These are phyloP conservation scores for Takifugu ocellatus DNA, from an alignment of 2,797 vertebrate genomes.

Conservation along the genomic window DNA sequence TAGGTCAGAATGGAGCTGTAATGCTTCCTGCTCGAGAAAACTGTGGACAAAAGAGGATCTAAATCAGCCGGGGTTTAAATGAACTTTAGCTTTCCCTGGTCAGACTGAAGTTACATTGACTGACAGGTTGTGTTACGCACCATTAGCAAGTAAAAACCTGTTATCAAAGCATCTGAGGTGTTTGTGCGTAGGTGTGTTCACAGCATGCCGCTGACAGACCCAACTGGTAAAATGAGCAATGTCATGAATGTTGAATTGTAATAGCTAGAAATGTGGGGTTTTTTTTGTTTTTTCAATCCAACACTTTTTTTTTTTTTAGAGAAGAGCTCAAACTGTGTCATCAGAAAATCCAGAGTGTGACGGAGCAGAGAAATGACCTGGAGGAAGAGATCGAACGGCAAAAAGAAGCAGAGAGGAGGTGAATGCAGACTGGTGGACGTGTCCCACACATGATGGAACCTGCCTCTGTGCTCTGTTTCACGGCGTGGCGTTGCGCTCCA, in stretches of 20 bases:
- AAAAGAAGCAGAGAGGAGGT: slow-evolving; percentile 76
- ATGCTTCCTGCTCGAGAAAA: slow-evolving; percentile 29
- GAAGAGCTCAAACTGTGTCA: slow-evolving; percentile 74
- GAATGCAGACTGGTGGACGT: slow-evolving; percentile 10
- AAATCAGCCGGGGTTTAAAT: slow-evolving; percentile 40
- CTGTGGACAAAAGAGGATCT: slow-evolving; percentile 32
- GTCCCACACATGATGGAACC: background rate
- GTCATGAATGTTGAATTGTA: no score
- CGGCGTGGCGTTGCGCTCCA: slow-evolving; percentile 5
- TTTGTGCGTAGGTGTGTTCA: no score
- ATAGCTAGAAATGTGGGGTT: no score
- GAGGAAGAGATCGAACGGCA: slow-evolving; percentile 69
- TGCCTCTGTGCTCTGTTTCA: background rate
- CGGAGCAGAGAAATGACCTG: slow-evolving; percentile 69
- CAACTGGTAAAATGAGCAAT: no score
- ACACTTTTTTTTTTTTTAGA: slow-evolving; percentile 43
- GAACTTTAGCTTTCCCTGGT: slow-evolving; percentile 20
- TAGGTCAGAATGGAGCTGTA: slow-evolving; percentile 34
- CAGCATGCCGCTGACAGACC: no score
- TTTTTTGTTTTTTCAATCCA: no score
- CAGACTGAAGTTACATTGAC: slow-evolving; percentile 3
- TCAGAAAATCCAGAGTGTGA: slow-evolving; percentile 63
- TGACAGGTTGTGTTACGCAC: slow-evolving; percentile 36
- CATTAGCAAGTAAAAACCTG: slow-evolving; percentile 32
- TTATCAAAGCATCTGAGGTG: slow-evolving; percentile 26